Conservation (phyloP, 2,888 invertebrate species). For the Leptinotarsa rubiginosa region DNA sequence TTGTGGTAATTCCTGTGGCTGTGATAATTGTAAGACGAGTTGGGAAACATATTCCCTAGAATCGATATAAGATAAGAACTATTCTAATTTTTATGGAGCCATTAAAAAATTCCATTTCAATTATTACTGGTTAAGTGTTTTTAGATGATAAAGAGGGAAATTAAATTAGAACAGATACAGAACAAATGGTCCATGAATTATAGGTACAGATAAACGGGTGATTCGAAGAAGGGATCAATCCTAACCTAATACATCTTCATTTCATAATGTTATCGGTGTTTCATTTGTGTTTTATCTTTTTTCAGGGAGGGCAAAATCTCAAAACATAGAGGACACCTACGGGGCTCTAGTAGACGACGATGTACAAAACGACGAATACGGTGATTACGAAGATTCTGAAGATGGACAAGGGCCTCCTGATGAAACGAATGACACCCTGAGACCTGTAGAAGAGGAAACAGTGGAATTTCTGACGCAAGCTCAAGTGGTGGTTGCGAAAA, state of each 20-base stretch:
- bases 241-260: neutral
- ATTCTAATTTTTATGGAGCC: neutral
- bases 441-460: constrained; percentile 29
- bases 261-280: neutral
- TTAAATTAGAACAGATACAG: neutral
- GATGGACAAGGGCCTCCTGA: constrained; percentile 37
- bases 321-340: constrained; percentile 47
- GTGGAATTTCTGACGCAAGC: constrained; percentile 45
- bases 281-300: constrained; percentile 18
- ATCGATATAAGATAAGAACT: constrained; percentile 5
- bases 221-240: neutral
- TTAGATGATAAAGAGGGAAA: neutral
- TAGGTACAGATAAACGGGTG: neutral
- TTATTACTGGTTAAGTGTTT: neutral
- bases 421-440: constrained; percentile 33
- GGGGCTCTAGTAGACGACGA: constrained; percentile 48
- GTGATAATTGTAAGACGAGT: constrained; percentile 4
- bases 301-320: constrained; percentile 42
- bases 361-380: constrained; percentile 53
- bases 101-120: neutral
- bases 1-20: neutral
- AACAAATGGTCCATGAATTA: neutral
- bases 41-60: neutral
- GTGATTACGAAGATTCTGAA: constrained; percentile 53
- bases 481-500: constrained; percentile 54